Evolutionary conservation across 2,888 invertebrate species (phyloP), one percentile per base, ranked within the genome.

Genomic region (Incurvaria masculella): DNA sequence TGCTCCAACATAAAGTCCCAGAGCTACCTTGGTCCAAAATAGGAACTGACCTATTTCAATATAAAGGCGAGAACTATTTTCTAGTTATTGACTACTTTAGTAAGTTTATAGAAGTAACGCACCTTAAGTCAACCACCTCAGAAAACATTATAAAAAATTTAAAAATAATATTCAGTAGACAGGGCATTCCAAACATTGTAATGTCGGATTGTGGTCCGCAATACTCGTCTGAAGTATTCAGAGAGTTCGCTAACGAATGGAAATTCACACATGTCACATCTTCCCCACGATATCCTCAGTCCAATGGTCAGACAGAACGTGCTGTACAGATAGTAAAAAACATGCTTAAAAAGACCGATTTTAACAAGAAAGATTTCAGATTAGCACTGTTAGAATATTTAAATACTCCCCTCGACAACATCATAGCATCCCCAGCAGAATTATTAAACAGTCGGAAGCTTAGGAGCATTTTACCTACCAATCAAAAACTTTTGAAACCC

Each of bases 251-350:
- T 1, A 17, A 26, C 1, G 33, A 52, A 2, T 59, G 56, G 59
- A 51, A 48, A 17, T 49, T 57, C 23, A 21, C n/a, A 1, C 55
- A 55, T 16, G 38, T 52, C 0, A 57, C 54, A 2, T 55, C 55
- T 1, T 56, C 54, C 0, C 54, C 55, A 0, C 18, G 49, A 3
- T 55, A 55, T 44, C 45, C 54, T 1, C 53, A 55, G 26, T 53
- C 56, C 0, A 57, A 57, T n/a, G 56, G 57, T 1, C 49, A 51
- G 10, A 51, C 50, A 8, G 56, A 58, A 39, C 33, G 54, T 10
- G 47, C 53, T 1, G 55, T 58, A 6, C 52, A 52, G 18, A 57
- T 54, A 4, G 18, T 57, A n/a, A 57, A 58, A 51, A 47, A 20
- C n/a, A 42, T 47, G 19, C 16, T 47, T 4, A 47, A 27, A 11